A percentile compares a stretch with the other conserved stretches of the same genome.
phyloP scores from a whole-genome alignment of 2,888 invertebrate genomes.

The Lasioglossum lativentre region DNA sequence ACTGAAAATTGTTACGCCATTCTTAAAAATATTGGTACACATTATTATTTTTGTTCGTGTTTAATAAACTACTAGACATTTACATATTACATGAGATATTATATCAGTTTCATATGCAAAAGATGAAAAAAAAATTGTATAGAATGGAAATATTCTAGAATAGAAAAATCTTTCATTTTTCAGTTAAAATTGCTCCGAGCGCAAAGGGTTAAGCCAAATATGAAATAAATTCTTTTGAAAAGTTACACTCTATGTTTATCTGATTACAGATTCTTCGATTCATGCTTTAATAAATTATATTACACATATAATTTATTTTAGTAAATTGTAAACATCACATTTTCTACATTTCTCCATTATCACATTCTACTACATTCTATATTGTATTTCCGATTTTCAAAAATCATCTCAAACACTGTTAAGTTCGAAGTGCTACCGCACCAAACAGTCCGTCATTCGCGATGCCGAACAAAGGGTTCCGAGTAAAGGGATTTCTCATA shows the following conservation, averaged over 20 bases:
- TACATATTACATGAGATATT: no score
- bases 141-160: no score
- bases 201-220: no score
- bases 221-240: not conserved
- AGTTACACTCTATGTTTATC: not conserved
- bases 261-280: not conserved
- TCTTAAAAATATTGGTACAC: no score
- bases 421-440: slow-evolving; percentile 10
- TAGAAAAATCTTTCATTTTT: no score
- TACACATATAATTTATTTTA: not conserved
- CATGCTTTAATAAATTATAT: not conserved
- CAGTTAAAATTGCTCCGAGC: no score
- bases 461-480: slow-evolving; percentile 18
- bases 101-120: no score
- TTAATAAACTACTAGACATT: no score
- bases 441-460: slow-evolving; percentile 22
- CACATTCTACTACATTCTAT: not conserved
- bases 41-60: no score
- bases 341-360: no score
- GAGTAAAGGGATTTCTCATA: slow-evolving; percentile 27
- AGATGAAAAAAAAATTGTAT: no score
- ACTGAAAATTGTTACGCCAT: no score
- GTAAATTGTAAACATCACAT: not conserved
- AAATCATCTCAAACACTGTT: not conserved
- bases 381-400: not conserved